Conservation (phyloP, 2,888 invertebrate species). For the Chrysopilus asiliformis region DNA sequence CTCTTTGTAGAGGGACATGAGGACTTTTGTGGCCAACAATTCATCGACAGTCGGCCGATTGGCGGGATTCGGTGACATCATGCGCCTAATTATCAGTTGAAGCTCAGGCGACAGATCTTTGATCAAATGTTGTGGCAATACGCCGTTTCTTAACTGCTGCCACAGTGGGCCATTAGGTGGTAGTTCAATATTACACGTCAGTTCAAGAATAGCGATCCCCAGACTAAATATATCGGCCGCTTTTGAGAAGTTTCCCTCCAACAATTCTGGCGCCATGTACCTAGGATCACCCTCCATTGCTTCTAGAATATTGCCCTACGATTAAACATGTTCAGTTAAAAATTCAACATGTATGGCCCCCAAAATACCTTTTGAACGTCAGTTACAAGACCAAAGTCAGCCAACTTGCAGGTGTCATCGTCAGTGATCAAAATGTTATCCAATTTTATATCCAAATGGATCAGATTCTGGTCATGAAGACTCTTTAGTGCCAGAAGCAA, state of each 20-base stretch:
- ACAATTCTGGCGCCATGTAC: slow-evolving; percentile 59
- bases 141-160: slow-evolving; percentile 48
- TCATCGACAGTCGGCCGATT: slow-evolving; percentile 41
- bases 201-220: slow-evolving; percentile 57
- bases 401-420: slow-evolving; percentile 53
- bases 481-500: slow-evolving; percentile 44
- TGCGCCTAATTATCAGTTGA: slow-evolving; percentile 39
- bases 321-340: too few relatives aligned
- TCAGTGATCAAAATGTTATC: slow-evolving; percentile 59
- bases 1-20: slow-evolving; percentile 22
- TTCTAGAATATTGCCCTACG: slow-evolving; percentile 39
- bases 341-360: too few relatives aligned
- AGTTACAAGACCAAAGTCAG: slow-evolving; percentile 60
- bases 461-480: slow-evolving; percentile 50
- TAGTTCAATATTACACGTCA: slow-evolving; percentile 54
- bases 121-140: slow-evolving; percentile 38
- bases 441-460: slow-evolving; percentile 66
- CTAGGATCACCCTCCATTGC: slow-evolving; percentile 61
- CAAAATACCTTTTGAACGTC: slow-evolving; percentile 46
- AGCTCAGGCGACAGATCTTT: slow-evolving; percentile 39
- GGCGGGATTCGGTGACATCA: slow-evolving; percentile 42
- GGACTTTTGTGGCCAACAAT: slow-evolving; percentile 34
- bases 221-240: slow-evolving; percentile 63
- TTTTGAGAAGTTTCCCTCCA: slow-evolving; percentile 49
- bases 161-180: slow-evolving; percentile 54